Conservation (phyloP, 2,888 invertebrate species). For the Eupsilia transversa region DNA sequence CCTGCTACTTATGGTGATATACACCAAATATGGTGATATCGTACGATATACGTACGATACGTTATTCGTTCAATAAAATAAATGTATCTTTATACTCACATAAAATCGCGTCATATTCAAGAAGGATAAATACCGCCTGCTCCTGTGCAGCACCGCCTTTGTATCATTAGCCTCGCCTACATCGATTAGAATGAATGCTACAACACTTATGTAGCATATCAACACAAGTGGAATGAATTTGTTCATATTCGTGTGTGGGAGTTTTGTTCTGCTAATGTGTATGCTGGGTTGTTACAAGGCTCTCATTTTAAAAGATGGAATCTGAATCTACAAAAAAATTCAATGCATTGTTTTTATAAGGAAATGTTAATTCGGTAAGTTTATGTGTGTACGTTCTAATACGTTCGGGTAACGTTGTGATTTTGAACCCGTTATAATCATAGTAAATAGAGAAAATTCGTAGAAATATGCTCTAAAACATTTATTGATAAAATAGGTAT, state of each 20-base stretch:
- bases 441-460: neutral
- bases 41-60: neutral
- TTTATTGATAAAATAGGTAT: no score
- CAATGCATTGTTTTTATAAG: neutral
- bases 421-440: slow-evolving; percentile 13
- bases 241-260: slow-evolving; percentile 60
- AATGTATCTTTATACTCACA: slow-evolving; percentile 76
- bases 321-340: neutral
- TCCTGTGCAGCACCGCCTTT: slow-evolving; percentile 65
- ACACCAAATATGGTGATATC: neutral
- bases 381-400: no score
- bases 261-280: neutral
- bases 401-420: neutral
- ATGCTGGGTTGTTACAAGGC: neutral
- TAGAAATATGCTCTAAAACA: neutral
- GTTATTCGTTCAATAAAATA: neutral
- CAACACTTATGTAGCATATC: slow-evolving; percentile 74
- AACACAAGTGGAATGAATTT: slow-evolving; percentile 71
- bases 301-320: slow-evolving; percentile 15
- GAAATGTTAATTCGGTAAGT: neutral
- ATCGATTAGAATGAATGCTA: slow-evolving; percentile 75
- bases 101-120: slow-evolving; percentile 80
- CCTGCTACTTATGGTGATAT: neutral
- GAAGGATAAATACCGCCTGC: slow-evolving; percentile 79
- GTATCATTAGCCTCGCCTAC: slow-evolving; percentile 74